phyloP scores from a whole-genome alignment of 2,797 vertebrate genomes.

The Enteromius afrohamiltoni region DNA sequence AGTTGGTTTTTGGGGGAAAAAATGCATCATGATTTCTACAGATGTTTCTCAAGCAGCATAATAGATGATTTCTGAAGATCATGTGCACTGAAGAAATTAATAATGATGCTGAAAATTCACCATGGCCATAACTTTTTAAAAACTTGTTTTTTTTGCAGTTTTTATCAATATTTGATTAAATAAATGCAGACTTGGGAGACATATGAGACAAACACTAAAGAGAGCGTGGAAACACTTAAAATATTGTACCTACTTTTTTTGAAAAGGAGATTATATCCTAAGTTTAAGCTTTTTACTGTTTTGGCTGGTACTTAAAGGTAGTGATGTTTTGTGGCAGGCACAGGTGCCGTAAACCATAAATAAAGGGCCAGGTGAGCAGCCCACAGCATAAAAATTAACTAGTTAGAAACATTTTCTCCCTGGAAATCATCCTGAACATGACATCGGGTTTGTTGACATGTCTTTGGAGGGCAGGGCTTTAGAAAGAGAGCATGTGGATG shows the following conservation, averaged over 20 bases:
- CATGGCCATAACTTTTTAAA: too few species aligned
- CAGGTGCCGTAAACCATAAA: not conserved
- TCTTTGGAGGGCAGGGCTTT: conserved; percentile 2
- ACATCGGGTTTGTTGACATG: not conserved
- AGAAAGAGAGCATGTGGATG: not conserved
- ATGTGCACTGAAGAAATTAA: not conserved
- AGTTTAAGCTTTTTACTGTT: not conserved
- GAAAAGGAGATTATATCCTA: not conserved
- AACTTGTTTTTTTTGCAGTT: too few species aligned
- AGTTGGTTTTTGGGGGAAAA: not conserved
- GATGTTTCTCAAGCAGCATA: not conserved
- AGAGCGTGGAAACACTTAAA: not conserved
- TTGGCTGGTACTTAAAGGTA: not conserved
- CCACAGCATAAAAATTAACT: not conserved
- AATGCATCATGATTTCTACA: not conserved
- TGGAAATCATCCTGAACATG: not conserved
- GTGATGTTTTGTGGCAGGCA: not conserved
- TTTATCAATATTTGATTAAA: not conserved
- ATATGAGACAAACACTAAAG: not conserved
- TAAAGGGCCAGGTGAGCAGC: not conserved
- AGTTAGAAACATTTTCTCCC: not conserved
- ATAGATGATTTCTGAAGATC: not conserved
- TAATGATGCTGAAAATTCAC: not conserved
- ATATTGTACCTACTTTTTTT: not conserved
- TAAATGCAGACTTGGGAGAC: not conserved